Evolutionary conservation across 2,888 invertebrate species (phyloP), one percentile per base, ranked within the genome.

Genomic region (Agrotis clavis): DNA sequence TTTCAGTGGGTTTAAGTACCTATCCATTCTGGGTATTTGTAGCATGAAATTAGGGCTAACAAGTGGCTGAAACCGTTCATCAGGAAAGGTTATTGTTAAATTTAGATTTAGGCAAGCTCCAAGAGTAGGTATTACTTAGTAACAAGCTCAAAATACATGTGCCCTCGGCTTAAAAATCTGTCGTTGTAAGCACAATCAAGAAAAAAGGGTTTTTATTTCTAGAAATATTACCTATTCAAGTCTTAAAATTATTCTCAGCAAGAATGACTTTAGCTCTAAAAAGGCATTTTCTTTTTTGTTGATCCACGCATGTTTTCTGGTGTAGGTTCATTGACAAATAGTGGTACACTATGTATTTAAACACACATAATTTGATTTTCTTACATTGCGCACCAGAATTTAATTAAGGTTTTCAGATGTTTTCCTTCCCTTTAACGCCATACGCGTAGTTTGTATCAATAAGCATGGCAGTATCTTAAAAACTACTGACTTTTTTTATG

Each of bases 31-130:
- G 6, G 19, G 45, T 41, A n/a, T 18, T 21, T n/a, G 16, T 30
- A 64, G 41, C 13, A 65, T 51, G 35, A 35, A 61, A 21, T 54
- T 47, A 74, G 54, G 74, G 35, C 9, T 41, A 45, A 57, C 18
- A 71, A 48, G 16, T 57, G 6, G 14, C 25, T 25, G 63, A 51
- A 57, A 16, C n/a, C 30, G 13, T 51, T 50, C n/a, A 47, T 35
- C 50, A 21, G 30, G 19, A 35, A 50, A 56, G 50, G n/a, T 57
- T 75, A 13, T 45, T 51, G 45, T 47, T 73, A 51, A 47, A 57
- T 67, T 57, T 72, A 50, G 30, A 74, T 54, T 63, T 19, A 54
- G 25, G 30, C 59, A 51, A 35, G 77, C 18, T 51, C 47, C 35
- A 53, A 53, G 35, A 57, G 57, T 57, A 57, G 9, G 30, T 56